Base-by-base conservation (phyloP, 2,888 invertebrate species). In the Theodoxus fluviatilis region DNA sequence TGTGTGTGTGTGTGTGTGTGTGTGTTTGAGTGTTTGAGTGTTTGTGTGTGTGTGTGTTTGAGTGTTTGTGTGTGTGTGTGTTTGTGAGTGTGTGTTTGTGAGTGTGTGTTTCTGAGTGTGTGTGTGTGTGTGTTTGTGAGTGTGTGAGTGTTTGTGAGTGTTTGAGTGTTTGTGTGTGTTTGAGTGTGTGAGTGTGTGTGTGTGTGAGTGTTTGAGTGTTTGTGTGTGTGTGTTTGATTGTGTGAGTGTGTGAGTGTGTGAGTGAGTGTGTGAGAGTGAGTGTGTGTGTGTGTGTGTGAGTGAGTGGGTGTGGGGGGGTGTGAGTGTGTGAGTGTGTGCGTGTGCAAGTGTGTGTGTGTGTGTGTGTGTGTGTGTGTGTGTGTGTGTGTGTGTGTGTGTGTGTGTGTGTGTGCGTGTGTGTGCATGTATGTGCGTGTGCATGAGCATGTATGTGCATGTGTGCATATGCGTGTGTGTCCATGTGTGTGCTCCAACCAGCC, bases 271-370 rank as follows among this genome's bases (percentile, higher is more conserved):
- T n/a, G n/a, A n/a, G n/a, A n/a, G n/a, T n/a, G n/a, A 31, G 55
- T 25, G 55, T 55, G 55, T 25, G 55, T 55, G 55, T 25, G 55
- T 55, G 55, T 25, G 55, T 55, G 55, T 25, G 55, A 31, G 55
- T 15, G 59, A 35, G 31, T 33, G 59, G 31, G 59, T 12, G 57
- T 57, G 31, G 6, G 31, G 31, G 31, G 18, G 31, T 57, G 57
- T 12, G 31, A 18, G 57, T 18, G 57, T 31, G 59, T 59, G 59
- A 35, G 59, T 33, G 59, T 33, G 59, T 59, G 59, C 12, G 59
- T 59, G 59, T 31, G 59, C 35, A 35, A 35, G 59, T 33, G 59
- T 59, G 59, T 59, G 59, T 33, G 59, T 59, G 59, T 59, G 59
- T 33, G 59, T 59, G 59, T 59, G 31, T 3, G 55, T 55, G 55